phyloP scores from a whole-genome alignment of 2,888 invertebrate genomes.

The Conops quadrifasciatus region DNA sequence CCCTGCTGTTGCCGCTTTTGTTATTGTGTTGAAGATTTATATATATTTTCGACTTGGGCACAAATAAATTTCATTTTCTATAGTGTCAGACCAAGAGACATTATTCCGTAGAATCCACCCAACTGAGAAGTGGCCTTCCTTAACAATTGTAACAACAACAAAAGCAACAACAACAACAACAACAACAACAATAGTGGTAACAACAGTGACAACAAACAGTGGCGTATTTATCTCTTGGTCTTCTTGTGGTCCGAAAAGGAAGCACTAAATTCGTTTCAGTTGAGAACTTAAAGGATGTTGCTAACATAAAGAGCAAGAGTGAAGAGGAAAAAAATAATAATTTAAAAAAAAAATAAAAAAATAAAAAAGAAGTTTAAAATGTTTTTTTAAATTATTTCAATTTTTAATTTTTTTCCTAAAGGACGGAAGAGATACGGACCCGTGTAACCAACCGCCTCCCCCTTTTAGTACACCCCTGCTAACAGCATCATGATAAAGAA shows the following conservation, averaged over 20 bases:
- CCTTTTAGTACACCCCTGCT: no score
- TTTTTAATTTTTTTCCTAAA: no score
- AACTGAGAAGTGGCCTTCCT: not conserved
- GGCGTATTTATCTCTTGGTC: not conserved
- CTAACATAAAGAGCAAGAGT: not conserved
- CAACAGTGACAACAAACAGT: not conserved
- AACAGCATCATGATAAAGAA: no score
- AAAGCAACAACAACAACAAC: constrained; percentile 5
- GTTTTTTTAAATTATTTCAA: no score
- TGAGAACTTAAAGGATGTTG: not conserved
- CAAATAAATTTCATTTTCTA: constrained; percentile 13
- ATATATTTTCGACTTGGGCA: no score
- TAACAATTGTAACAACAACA: not conserved
- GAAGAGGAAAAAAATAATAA: not conserved
- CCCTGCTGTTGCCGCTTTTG: no score
- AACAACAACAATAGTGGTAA: not conserved
- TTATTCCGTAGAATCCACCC: not conserved
- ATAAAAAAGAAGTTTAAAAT: not conserved
- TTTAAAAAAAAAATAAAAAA: not conserved
- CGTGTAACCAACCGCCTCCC: no score
- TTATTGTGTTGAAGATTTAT: no score
- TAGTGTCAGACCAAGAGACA: not conserved
- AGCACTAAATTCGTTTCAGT: not conserved
- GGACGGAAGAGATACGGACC: no score
- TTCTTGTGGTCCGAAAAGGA: not conserved